Evolutionary conservation across 2,113 vertebrate genomes (phyloP), one percentile per base, ranked within the genome.

Genomic region (Oplegnathus fasciatus): DNA sequence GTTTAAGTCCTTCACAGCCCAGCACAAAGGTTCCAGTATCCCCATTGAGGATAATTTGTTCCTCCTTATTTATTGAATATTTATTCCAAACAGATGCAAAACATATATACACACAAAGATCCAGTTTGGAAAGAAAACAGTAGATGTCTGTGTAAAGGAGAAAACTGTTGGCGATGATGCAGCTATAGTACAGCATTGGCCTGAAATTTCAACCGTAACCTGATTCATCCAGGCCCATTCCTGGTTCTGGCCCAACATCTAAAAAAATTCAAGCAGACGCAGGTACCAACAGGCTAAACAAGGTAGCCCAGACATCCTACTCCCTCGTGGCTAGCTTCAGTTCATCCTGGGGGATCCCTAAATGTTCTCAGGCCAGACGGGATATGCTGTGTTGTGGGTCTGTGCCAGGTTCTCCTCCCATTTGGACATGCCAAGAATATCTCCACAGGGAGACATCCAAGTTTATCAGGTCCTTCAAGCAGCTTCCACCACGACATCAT

Each of bases 391-490:
- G 52, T n/a, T 72, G 46, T 68, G 66, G 71, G 28, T 79, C 46
- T 52, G 30, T 46, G 58, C 62, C 77, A 80, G 68, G 40, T 30
- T 54, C 67, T 76, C 55, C 42, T 71, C 72, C 60, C 61, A 50
- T 66, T 64, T 76, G 13, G 34, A 80, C 3, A 34, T 76, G 75
- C 84, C 62, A 81, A 66, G 57, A 62, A 65, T 65, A 54, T 71
- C 50, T 74, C 76, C 32, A 44, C 30, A 32, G 83, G 80, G 72
- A 86, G 9, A 66, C 64, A 58, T 22, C 46, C 44, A n/a, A 50
- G 48, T 78, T 84, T 86, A 77, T 76, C 62, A 15, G 14, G 55
- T 69, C 62, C 70, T 74, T 75, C 73, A 40, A 84, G 83, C 48
- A 72, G 48, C 32, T 3, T 42, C 34, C 80, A 18, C 26, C 2